phyloP scores from a whole-genome alignment of 1,140 invertebrate species.

The Drosophila aff. region DNA sequence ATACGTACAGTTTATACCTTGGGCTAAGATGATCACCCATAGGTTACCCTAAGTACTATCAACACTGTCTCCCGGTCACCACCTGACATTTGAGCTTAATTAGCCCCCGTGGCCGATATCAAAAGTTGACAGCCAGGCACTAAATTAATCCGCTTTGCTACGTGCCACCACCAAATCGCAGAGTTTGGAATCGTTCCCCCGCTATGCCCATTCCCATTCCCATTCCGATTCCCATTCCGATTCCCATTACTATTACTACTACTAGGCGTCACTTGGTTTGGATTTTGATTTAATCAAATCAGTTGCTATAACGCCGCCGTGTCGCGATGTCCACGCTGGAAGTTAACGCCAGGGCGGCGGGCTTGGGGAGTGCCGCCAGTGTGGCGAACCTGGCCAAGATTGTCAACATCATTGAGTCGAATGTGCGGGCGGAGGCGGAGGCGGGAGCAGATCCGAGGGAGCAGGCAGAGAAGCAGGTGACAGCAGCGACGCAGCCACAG shows the following conservation, averaged over 20 bases:
- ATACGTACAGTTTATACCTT: not conserved
- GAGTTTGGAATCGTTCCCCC: conserved; percentile 29
- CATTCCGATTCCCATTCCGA: not conserved
- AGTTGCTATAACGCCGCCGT: conserved; percentile 57
- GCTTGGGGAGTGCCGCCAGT: conserved; percentile 12
- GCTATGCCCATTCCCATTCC: not conserved
- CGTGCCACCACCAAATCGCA: conserved; percentile 59
- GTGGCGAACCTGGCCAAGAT: conserved; percentile 71
- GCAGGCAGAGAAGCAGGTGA: not conserved
- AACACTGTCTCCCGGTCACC: not conserved
- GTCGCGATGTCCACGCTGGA: conserved; percentile 13
- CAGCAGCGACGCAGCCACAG: too few species aligned
- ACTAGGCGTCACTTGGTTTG: conserved; percentile 13
- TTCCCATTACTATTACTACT: not conserved
- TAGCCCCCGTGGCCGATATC: conserved; percentile 19
- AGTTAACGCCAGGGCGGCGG: not conserved
- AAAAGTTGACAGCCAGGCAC: conserved; percentile 75
- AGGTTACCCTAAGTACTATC: not conserved
- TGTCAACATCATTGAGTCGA: conserved; percentile 75
- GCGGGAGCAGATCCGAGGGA: not conserved
- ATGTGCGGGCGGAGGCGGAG: conserved; percentile 35
- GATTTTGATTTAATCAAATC: conserved; percentile 83
- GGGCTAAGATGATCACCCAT: not conserved
- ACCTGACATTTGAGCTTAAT: conserved; percentile 25
- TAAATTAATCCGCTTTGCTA: conserved; percentile 78